Conservation (phyloP, 2,888 invertebrate genomes). For the Sisyra terminalis region DNA sequence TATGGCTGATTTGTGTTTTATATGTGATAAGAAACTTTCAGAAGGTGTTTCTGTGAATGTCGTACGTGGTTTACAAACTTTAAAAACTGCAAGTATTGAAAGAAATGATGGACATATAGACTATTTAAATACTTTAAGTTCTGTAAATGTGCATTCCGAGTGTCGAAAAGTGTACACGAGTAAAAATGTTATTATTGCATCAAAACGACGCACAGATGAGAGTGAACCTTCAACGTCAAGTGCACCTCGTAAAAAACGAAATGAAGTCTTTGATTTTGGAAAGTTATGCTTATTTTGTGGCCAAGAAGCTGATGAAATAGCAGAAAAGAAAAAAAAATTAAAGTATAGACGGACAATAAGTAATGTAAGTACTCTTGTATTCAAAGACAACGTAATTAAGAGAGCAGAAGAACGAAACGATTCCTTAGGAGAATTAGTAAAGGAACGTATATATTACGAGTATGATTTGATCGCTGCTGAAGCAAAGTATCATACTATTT, state of each 20-base stretch:
- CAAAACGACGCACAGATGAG: conserved; percentile 11
- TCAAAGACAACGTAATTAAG: conserved; percentile 18
- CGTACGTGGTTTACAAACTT: neutral
- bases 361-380: conserved; percentile 18
- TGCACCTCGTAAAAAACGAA: conserved; percentile 9
- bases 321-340: conserved; percentile 17
- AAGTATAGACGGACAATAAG: conserved; percentile 18
- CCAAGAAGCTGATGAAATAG: conserved; percentile 16
- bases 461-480: conserved; percentile 15
- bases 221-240: conserved; percentile 9
- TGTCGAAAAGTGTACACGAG: conserved; percentile 10
- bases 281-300: conserved; percentile 20
- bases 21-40: neutral
- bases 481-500: conserved; percentile 21
- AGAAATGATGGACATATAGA: conserved; percentile 5
- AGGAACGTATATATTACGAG: conserved; percentile 16
- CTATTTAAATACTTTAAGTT: conserved; percentile 5
- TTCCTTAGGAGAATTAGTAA: conserved; percentile 18
- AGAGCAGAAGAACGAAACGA: conserved; percentile 18
- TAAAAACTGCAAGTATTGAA: conserved; percentile 3
- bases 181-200: conserved; percentile 11
- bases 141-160: conserved; percentile 4
- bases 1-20: no score
- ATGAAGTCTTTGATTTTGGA: conserved; percentile 16
- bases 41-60: neutral